Base-by-base conservation (phyloP, 1,140 invertebrate species). In the Drosophila nasuta region DNA sequence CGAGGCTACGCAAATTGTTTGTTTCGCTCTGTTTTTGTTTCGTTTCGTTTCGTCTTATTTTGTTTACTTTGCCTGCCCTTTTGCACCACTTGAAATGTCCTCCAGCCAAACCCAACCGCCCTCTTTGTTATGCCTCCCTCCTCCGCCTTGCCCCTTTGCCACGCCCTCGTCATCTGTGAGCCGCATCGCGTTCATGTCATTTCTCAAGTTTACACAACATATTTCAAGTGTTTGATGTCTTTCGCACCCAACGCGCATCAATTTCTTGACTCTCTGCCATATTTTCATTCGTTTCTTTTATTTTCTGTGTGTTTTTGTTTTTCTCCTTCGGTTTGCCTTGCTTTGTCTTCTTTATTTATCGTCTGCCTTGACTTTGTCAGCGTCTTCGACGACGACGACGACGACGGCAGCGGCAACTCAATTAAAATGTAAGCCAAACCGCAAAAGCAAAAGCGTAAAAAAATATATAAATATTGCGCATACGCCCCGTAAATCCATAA, bases 201-300 rank as follows among this genome's bases (percentile, higher is more conserved):
- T 87, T 87, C 87, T 87, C 83, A 87, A 87, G 83, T 87, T 88
- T 83, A 81, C 83, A 88, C 80, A 83, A 87, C 87, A 88, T 87
- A 88, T 83, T 81, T 88, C 77, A 72, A 87, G 85, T 88, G 83
- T 83, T 87, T 87, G 80, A 83, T 87, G 83, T 83, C 83, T 80
- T 88, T 80, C 72, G 66, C 82, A 87, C 76, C 79, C 83, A 75
- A 80, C 82, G 80, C 73, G 83, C 83, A 83, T 88, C 77, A 87
- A 87, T 88, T 88, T 82, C 57, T 75, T 71, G 58, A 75, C 58
- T 70, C 57, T 51, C 51, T 17, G 59, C 67, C 73, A 71, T 33
- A 72, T 59, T 35, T 52, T 63, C 49, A 13, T 45, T 43, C 3
- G 10, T 25, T 17, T 38, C 45, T 52, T 45, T 15, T 13, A 35